phyloP scores from a whole-genome alignment of 1,140 invertebrate species.

The Anadara kagoshimensis region DNA sequence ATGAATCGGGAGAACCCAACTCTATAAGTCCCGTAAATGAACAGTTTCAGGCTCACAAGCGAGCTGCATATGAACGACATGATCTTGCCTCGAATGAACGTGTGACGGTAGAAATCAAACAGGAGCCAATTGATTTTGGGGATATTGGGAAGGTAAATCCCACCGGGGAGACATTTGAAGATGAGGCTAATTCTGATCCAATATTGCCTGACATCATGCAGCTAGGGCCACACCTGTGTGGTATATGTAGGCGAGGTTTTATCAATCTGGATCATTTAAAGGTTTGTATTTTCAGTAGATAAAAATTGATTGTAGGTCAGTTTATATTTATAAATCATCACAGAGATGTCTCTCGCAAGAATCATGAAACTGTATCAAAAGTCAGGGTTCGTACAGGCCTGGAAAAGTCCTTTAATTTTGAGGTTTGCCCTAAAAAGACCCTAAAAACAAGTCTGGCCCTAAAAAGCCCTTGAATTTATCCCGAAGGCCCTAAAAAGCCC shows the following conservation, averaged over 20 bases:
- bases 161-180: background rate
- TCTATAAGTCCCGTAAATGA: background rate
- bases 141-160: slow-evolving; percentile 15
- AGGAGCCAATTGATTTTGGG: slow-evolving; percentile 43
- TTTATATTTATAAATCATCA: too few relatives aligned
- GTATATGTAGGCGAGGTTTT: slow-evolving; percentile 56
- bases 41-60: slow-evolving; percentile 7
- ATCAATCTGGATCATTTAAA: slow-evolving; percentile 50
- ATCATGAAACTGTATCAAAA: too few relatives aligned
- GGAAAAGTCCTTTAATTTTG: too few relatives aligned
- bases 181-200: slow-evolving; percentile 17
- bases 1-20: background rate
- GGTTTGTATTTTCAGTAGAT: slow-evolving; percentile 43
- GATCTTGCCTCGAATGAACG: slow-evolving; percentile 35
- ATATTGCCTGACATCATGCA: background rate
- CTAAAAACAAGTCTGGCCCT: too few relatives aligned
- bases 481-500: too few relatives aligned
- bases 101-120: slow-evolving; percentile 43
- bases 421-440: too few relatives aligned
- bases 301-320: background rate
- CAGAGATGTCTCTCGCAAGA: too few relatives aligned
- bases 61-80: slow-evolving; percentile 32
- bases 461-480: too few relatives aligned
- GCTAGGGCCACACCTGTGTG: slow-evolving; percentile 51
- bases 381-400: too few relatives aligned